Evolutionary conservation across 2,888 invertebrate species (phyloP).

Genomic region (Drosophila mayaguana): DNA sequence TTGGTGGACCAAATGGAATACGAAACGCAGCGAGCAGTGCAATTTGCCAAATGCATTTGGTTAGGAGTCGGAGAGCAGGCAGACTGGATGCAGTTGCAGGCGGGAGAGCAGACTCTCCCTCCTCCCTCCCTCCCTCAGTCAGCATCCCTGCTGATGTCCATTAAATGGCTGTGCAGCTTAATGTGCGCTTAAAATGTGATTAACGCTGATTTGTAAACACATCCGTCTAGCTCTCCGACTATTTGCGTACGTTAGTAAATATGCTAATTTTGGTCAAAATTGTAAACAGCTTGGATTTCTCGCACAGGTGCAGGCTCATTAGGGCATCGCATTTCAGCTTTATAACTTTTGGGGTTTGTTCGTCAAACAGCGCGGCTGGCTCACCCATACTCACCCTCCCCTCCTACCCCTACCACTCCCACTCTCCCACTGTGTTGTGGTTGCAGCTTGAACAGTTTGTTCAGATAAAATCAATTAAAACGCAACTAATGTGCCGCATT

Average conservation of each 20-base stretch:
- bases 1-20: background rate
- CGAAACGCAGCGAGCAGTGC: slow-evolving; percentile 35
- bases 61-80: slow-evolving; percentile 18
- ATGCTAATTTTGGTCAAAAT: slow-evolving; percentile 69
- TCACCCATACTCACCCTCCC: background rate
- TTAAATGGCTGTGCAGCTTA: slow-evolving; percentile 60
- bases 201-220: slow-evolving; percentile 67
- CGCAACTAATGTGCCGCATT: slow-evolving; percentile 70
- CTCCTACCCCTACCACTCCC: background rate
- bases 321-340: background rate
- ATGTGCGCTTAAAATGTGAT: slow-evolving; percentile 75
- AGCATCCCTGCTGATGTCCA: slow-evolving; percentile 11
- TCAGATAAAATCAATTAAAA: slow-evolving; percentile 74
- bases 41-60: slow-evolving; percentile 48
- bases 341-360: slow-evolving; percentile 25
- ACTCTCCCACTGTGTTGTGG: background rate
- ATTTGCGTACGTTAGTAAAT: slow-evolving; percentile 41
- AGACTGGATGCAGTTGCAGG: background rate
- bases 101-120: background rate
- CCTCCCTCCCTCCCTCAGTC: background rate
- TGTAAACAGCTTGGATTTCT: slow-evolving; percentile 45
- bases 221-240: slow-evolving; percentile 16
- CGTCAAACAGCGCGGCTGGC: slow-evolving; percentile 38
- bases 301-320: slow-evolving; percentile 43
- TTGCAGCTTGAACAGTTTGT: slow-evolving; percentile 29